A percentile compares a stretch with the other conserved stretches of the same genome.
Evolutionary conservation across 1,140 invertebrate species (phyloP).

Genomic region (Anastatus disparis): DNA sequence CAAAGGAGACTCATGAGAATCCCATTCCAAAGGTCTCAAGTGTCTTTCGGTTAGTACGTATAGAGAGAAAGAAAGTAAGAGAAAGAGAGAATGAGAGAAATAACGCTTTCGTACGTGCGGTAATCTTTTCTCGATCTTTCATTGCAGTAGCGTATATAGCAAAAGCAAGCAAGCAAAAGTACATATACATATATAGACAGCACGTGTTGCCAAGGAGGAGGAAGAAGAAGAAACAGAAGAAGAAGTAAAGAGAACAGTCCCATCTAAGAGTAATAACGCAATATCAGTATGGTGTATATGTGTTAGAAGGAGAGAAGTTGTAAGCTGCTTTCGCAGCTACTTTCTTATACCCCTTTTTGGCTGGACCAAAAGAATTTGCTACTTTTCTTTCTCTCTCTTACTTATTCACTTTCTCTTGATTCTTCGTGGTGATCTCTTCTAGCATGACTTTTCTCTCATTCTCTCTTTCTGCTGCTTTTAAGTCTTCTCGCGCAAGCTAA

Average conservation of each 20-base stretch:
- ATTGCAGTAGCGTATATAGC: conserved; percentile 41
- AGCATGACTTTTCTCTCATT: neutral
- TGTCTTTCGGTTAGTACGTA: conserved; percentile 37
- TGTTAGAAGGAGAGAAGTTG: conserved; percentile 48
- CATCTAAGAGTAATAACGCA: conserved; percentile 56
- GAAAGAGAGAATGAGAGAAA: too few species aligned
- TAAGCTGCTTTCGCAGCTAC: conserved; percentile 54
- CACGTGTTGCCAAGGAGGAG: too few species aligned
- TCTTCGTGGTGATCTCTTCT: too few species aligned
- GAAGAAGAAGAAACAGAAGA: too few species aligned
- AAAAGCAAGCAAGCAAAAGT: too few species aligned
- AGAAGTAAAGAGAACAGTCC: too few species aligned
- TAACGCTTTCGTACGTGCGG: conserved; percentile 48
- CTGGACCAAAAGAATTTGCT: conserved; percentile 17
- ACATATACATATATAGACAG: neutral
- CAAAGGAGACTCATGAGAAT: conserved; percentile 28
- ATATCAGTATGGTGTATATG: too few species aligned
- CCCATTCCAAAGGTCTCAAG: conserved; percentile 35
- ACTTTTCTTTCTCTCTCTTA: neutral
- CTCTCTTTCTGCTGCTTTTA: conserved; percentile 3
- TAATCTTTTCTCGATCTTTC: conserved; percentile 57
- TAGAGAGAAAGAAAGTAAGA: too few species aligned
- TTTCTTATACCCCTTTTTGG: conserved; percentile 45
- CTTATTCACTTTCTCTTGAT: too few species aligned
- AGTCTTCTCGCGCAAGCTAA: conserved; percentile 44